phyloP scores from a whole-genome alignment of 2,797 vertebrate species.

The Apogon talboti region DNA sequence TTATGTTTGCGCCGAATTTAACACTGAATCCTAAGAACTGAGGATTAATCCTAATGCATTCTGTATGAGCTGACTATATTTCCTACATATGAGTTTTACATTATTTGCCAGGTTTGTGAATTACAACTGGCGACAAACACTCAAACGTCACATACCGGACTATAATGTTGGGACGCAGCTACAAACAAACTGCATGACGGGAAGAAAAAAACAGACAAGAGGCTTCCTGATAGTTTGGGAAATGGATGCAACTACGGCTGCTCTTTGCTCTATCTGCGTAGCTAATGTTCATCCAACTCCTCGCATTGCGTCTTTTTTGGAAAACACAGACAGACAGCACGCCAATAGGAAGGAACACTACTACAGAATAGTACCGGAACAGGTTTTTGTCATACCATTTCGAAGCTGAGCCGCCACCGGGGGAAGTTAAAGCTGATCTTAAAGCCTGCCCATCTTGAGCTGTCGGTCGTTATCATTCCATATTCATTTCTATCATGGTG shows the following conservation, averaged over 20 bases:
- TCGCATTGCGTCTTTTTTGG: constrained; percentile 70
- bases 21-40: background rate
- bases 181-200: constrained; percentile 9
- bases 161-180: constrained; percentile 3
- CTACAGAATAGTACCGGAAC: constrained; percentile 40
- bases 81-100: background rate
- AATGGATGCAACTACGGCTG: constrained; percentile 7
- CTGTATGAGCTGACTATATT: background rate
- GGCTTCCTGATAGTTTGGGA: background rate
- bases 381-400: constrained; percentile 75
- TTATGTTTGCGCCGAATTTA: constrained; percentile 33
- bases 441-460: constrained; percentile 67
- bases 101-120: constrained; percentile 16
- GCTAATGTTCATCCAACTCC: constrained; percentile 48
- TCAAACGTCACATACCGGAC: constrained; percentile 21
- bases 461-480: constrained; percentile 64
- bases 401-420: constrained; percentile 70
- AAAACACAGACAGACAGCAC: constrained; percentile 49
- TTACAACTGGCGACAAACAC: constrained; percentile 11
- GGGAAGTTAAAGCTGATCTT: constrained; percentile 63
- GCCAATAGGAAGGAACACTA: constrained; percentile 35
- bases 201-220: background rate
- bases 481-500: constrained; percentile 52
- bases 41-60: background rate
- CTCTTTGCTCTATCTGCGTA: constrained; percentile 56